phyloP scores from a whole-genome alignment of 2,113 vertebrate species.

The Mustela lutreola region DNA sequence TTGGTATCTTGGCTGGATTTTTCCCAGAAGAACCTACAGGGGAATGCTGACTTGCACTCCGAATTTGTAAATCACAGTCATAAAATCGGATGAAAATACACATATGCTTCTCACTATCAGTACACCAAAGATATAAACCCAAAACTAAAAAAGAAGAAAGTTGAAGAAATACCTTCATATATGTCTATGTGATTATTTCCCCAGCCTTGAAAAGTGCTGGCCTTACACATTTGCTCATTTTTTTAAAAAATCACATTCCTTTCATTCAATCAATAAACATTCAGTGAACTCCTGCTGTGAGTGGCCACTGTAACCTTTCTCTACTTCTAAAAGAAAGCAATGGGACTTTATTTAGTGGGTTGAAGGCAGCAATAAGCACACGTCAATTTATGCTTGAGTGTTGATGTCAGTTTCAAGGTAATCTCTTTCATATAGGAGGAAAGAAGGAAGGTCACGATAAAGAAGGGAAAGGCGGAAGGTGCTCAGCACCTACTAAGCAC shows the following conservation, averaged over 20 bases:
- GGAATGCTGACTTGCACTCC: no score
- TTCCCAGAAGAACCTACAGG: not conserved
- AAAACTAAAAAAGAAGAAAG: not conserved
- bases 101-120: not conserved
- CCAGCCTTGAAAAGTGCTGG: not conserved
- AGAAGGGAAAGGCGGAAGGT: not conserved
- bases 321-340: slow-evolving; percentile 4
- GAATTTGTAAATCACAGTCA: not conserved
- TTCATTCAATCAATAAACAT: not conserved
- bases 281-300: not conserved
- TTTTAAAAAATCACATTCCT: not conserved
- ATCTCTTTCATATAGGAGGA: not conserved
- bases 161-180: not conserved
- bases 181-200: not conserved
- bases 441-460: not conserved
- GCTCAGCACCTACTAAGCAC: not conserved
- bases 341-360: not conserved
- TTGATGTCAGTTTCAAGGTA: not conserved
- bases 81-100: not conserved
- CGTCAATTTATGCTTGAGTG: not conserved
- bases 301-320: not conserved
- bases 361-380: not conserved
- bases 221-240: not conserved
- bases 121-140: not conserved
- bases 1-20: not conserved